phyloP scores from a whole-genome alignment of 2,797 vertebrate genomes.

The Ptychobarbus kaznakovi region DNA sequence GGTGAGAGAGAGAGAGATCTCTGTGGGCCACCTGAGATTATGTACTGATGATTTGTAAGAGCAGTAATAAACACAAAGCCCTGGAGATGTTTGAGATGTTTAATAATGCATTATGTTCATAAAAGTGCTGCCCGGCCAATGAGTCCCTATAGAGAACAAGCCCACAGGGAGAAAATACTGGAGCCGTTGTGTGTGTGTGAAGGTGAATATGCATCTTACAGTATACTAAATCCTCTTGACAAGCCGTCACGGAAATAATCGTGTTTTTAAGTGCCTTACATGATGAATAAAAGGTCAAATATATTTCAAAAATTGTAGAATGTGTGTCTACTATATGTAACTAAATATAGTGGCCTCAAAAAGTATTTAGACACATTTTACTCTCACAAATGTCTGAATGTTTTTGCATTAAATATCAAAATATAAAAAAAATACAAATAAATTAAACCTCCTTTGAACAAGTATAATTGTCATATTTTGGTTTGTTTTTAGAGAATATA shows the following conservation, averaged over 20 bases:
- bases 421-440: background rate
- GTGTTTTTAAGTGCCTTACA: background rate
- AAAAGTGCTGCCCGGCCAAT: conserved; percentile 81
- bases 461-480: background rate
- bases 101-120: conserved; percentile 89
- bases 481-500: background rate
- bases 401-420: background rate
- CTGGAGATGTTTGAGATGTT: conserved; percentile 87
- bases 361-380: background rate
- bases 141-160: conserved; percentile 77
- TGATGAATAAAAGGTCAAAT: background rate
- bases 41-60: conserved; percentile 87
- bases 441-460: background rate
- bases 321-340: background rate
- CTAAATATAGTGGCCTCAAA: background rate
- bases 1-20: conserved; percentile 78
- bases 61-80: conserved; percentile 87
- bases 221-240: conserved; percentile 55
- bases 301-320: too few species aligned
- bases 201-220: conserved; percentile 7
- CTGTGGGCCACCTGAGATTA: conserved; percentile 80
- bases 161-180: conserved; percentile 71
- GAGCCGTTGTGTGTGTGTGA: conserved; percentile 18
- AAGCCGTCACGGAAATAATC: background rate
- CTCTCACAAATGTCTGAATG: background rate